Base-by-base conservation (phyloP, 1,140 invertebrate species). In the Zaprionus ornatus region DNA sequence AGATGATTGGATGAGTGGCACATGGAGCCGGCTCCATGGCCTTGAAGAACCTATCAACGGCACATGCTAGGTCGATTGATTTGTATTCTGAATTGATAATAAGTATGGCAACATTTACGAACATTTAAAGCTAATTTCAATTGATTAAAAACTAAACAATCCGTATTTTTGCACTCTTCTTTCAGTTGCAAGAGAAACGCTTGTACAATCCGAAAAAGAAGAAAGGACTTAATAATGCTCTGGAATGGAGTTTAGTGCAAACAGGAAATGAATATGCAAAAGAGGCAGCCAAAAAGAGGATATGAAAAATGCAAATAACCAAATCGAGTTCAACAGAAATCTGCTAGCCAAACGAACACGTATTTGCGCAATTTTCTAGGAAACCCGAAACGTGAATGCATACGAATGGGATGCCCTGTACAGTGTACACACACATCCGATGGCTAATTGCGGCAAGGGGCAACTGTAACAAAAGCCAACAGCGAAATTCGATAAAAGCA, bases 281-380 rank as follows among this genome's bases (percentile, higher is more conserved):
- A 87, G 60, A 66, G 67, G 56, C 60, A 76, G 19, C 45, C 45
- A 23, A 23, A 48, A 79, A 88, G 77, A 77, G 84, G 85, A 88
- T 88, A 88, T 88, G 84, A 88, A 81, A 88, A 79, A 88, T 90
- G 84, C 85, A 88, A 88, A 88, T 88, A 81, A n/a, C 84, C 69
- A 88, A 90, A 80, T 80, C 77, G 85, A 84, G 85, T 79, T 85
- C 74, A 85, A 79, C 61, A 42, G 62, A 81, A 85, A 78, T 79
- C 62, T 78, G 70, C 61, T 83, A 83, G 83, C 67, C 70, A 48
- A 64, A 64, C 62, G 74, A 64, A 72, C 45, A 37, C 70, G 70
- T 81, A 74, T 85, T 74, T 71, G 70, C 78, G 71, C 74, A 74
- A 64, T 82, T 70, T 65, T 4, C 42, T n/a, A 32, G 55, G 35